A percentile compares a stretch with the other conserved stretches of the same genome.
These are phyloP conservation scores for Steatornis caripensis DNA, from an alignment of 2,113 vertebrate species.

Conservation along the genomic window DNA sequence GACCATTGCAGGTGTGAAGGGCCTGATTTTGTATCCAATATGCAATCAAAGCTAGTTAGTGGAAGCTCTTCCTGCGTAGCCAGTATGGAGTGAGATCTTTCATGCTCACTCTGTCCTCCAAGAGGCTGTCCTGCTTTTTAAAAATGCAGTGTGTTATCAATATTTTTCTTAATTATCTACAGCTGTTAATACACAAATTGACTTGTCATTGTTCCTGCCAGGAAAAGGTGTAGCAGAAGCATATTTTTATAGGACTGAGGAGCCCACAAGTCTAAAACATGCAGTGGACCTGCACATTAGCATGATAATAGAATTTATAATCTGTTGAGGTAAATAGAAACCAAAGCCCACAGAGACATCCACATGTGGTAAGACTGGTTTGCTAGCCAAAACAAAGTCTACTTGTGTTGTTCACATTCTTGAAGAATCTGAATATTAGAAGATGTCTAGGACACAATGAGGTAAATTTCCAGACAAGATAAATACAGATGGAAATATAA, in stretches of 20 bases:
- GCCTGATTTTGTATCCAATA: background rate
- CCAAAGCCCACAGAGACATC: constrained; percentile 12
- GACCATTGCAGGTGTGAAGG: background rate
- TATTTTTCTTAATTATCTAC: background rate
- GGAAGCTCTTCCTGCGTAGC: background rate
- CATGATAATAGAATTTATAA: constrained; percentile 43
- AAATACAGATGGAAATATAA: constrained; percentile 70
- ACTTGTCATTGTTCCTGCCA: background rate
- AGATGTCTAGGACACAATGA: constrained; percentile 41
- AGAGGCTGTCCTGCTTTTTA: background rate
- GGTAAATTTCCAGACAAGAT: constrained; percentile 72
- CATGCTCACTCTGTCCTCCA: background rate
- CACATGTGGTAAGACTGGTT: background rate
- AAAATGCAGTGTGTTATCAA: background rate
- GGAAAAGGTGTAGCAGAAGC: background rate
- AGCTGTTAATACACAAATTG: background rate
- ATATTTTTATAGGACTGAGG: background rate
- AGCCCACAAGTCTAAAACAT: constrained; percentile 2
- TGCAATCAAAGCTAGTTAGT: background rate
- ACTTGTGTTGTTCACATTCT: constrained; percentile 39
- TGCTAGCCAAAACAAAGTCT: constrained; percentile 56
- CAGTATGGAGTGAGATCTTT: background rate
- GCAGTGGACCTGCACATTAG: constrained; percentile 8
- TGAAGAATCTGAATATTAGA: constrained; percentile 49
- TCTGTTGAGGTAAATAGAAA: background rate